Conservation (phyloP, 64 coral and sea anemone species). For the Actinia tenebrosa region DNA sequence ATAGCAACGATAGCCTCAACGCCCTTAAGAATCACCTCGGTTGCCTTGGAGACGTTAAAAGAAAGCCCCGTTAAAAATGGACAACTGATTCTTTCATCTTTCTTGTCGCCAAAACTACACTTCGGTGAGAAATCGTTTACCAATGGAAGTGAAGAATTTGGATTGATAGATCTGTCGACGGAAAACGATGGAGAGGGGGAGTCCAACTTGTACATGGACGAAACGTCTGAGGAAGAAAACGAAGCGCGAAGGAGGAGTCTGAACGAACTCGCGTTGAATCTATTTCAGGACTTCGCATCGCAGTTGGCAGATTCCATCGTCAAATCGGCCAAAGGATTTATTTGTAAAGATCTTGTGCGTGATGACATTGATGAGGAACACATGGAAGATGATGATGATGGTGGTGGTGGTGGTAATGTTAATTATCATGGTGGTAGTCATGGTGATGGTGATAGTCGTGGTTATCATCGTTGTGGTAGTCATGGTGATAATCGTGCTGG, state of each 20-base stretch:
- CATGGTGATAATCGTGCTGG: background rate
- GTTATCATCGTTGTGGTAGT: no score
- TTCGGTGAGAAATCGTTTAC: background rate
- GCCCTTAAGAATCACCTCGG: slow-evolving; percentile 4
- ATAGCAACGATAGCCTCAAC: slow-evolving; percentile 41
- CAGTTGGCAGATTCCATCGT: slow-evolving; percentile 21
- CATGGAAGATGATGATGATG: background rate
- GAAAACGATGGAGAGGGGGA: background rate
- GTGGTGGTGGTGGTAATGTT: background rate
- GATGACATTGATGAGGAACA: background rate
- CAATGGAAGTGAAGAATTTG: background rate
- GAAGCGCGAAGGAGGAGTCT: slow-evolving; percentile 7
- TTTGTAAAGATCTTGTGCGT: background rate
- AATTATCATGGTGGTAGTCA: background rate
- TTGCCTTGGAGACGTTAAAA: slow-evolving; percentile 31
- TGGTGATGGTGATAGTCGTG: background rate
- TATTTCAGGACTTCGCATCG: slow-evolving; percentile 34
- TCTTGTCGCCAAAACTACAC: background rate
- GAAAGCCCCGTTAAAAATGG: slow-evolving; percentile 48
- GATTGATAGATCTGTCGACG: background rate
- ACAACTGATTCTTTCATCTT: background rate
- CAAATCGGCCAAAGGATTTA: background rate
- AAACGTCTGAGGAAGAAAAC: slow-evolving; percentile 1
- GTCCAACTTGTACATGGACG: background rate
- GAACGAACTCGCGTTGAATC: slow-evolving; percentile 13